These are phyloP conservation scores for Ceratina calcarata DNA, from an alignment of 1,140 invertebrate species.

Conservation along the genomic window DNA sequence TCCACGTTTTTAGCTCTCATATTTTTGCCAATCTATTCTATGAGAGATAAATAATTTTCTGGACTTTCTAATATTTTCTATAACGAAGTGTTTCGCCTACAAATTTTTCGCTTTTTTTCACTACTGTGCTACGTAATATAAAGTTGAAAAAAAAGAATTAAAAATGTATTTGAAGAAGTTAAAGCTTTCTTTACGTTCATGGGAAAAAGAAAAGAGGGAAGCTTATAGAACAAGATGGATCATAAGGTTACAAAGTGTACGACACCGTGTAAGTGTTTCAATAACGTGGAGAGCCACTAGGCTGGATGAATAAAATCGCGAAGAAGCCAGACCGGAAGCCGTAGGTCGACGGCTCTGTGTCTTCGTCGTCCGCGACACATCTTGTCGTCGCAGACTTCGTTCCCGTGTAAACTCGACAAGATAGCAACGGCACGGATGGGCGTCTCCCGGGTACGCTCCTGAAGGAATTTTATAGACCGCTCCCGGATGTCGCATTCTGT, in stretches of 20 bases:
- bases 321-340: conserved; percentile 19
- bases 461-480: conserved; percentile 50
- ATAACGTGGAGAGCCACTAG: not conserved
- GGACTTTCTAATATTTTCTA: too few species aligned
- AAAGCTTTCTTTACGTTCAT: too few species aligned
- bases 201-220: too few species aligned
- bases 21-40: too few species aligned
- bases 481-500: conserved; percentile 42
- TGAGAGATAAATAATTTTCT: too few species aligned
- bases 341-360: conserved; percentile 18
- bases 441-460: conserved; percentile 41
- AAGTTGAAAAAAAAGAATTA: too few species aligned
- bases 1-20: too few species aligned
- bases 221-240: too few species aligned
- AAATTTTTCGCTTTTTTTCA: too few species aligned
- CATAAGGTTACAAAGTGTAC: not conserved
- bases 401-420: conserved; percentile 15
- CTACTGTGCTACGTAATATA: too few species aligned
- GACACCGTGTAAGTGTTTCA: conserved; percentile 26
- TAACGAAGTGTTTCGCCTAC: too few species aligned
- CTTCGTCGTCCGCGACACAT: conserved; percentile 17
- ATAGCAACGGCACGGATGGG: conserved; percentile 37
- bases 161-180: too few species aligned
- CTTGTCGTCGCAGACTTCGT: conserved; percentile 4
- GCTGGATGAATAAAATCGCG: conserved; percentile 25